Base-by-base conservation (phyloP, 2,888 invertebrate species). In the Alentia gelatinosa region DNA sequence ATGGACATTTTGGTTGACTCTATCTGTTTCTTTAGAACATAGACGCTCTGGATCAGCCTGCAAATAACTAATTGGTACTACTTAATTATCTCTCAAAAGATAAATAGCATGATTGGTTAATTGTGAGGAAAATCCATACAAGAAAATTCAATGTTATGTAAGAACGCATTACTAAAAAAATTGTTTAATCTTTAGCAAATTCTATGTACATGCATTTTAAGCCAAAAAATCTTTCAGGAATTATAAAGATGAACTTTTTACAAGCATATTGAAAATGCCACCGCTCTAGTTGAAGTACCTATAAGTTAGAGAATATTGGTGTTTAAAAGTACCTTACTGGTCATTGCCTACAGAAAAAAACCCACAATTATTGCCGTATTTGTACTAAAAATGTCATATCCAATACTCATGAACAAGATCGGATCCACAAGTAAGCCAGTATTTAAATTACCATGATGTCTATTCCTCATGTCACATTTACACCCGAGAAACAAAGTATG, bases 121-220 rank as follows among this genome's bases (percentile, higher is more conserved):
- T n/a, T n/a, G n/a, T 47, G 19, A 47, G 19, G 19, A 30, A 68
- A 15, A 30, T 68, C 33, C 68, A 12, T 68, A 30, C 68, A 68
- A 68, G 68, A 68, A 68, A 30, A 26, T 15, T 68, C 68, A 19
- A 68, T 68, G 12, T 26, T 4, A 26, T 56, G 56, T 56, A 56
- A 4, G 5, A 56, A 68, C 68, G 30, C 56, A 56, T 56, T 12
- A 26, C 30, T 68, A 68, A 68, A 68, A 68, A n/a, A n/a, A n/a
- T n/a, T 63, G 5, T 79, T 79, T 35, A 79, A 79, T 37, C 4
- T n/a, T 79, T 39, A 79, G 79, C 15, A 79, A 79, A 79, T 19
- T 23, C 79, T 79, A 79, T 79, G 79, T 79, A 79, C 79, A 79
- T 37, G 79, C 33, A 74, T 33, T 74, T 74, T 74, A 74, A 74